Conservation (phyloP, 2,888 invertebrate species). For the Sussaba pulchella region DNA sequence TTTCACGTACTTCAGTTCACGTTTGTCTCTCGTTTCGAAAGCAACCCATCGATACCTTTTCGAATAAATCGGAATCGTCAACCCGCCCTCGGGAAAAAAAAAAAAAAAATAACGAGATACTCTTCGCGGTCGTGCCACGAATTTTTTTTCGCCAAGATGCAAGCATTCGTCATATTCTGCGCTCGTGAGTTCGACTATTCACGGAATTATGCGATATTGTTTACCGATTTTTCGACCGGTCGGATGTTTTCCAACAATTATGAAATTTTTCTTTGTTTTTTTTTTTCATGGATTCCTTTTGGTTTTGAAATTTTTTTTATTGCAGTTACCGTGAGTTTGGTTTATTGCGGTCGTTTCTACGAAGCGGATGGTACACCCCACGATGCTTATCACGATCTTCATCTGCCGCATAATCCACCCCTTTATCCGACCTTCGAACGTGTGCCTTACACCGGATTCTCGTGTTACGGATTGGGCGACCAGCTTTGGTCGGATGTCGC, state of each 20-base stretch:
- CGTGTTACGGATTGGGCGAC: conserved; percentile 82
- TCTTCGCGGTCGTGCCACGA: neutral
- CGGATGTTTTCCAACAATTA: no score
- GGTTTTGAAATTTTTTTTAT: no score
- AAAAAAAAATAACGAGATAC: conserved; percentile 22
- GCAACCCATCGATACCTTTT: conserved; percentile 31
- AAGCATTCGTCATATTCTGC: conserved; percentile 13
- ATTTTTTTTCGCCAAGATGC: conserved; percentile 7
- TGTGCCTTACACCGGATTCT: conserved; percentile 84
- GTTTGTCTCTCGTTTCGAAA: conserved; percentile 67
- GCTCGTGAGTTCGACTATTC: neutral
- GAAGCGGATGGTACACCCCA: conserved; percentile 81
- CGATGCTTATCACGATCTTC: conserved; percentile 86
- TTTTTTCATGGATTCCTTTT: no score
- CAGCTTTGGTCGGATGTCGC: conserved; percentile 86
- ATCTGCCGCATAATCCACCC: conserved; percentile 86
- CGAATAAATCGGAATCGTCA: neutral
- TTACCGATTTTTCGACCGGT: conserved; percentile 13
- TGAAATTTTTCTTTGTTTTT: no score
- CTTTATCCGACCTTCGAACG: conserved; percentile 85
- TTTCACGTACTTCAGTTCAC: conserved; percentile 67
- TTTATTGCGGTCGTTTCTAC: conserved; percentile 67
- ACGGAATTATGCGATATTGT: neutral
- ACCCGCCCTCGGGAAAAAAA: no score
- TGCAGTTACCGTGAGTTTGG: conserved; percentile 34